Conservation (phyloP, 2,797 vertebrate genomes). For the Acanthurus tractus region DNA sequence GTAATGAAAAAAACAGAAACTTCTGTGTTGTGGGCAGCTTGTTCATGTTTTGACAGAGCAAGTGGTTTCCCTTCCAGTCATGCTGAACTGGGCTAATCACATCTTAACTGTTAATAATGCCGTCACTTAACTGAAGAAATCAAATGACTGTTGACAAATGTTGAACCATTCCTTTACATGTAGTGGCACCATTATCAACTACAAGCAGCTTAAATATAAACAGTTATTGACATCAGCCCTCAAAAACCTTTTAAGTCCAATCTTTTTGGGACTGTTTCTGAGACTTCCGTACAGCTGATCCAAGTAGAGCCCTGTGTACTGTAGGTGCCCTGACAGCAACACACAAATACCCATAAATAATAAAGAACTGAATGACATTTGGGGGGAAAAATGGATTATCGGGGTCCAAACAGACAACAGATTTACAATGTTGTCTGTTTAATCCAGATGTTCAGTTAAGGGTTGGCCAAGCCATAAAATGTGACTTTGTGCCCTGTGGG, state of each 20-base stretch:
- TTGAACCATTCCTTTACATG: not conserved
- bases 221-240: not conserved
- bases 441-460: conserved; percentile 46
- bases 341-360: too few species aligned
- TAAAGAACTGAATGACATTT: not conserved
- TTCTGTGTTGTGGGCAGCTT: not conserved
- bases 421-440: conserved; percentile 26
- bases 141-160: not conserved
- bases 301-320: too few species aligned
- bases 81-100: not conserved
- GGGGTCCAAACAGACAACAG: conserved; percentile 7
- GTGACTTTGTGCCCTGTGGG: conserved; percentile 3
- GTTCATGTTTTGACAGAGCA: not conserved
- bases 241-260: not conserved
- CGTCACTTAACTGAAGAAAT: not conserved
- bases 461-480: conserved; percentile 46
- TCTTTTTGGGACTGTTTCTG: too few species aligned
- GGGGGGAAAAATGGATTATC: conserved; percentile 1
- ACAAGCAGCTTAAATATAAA: not conserved
- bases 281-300: too few species aligned
- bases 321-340: too few species aligned
- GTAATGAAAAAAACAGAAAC: not conserved
- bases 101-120: too few species aligned
- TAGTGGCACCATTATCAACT: not conserved
- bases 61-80: not conserved